Evolutionary conservation across 2,797 vertebrate genomes (phyloP), one percentile per base, ranked within the genome.

Genomic region (Micropoecilia bifurca): DNA sequence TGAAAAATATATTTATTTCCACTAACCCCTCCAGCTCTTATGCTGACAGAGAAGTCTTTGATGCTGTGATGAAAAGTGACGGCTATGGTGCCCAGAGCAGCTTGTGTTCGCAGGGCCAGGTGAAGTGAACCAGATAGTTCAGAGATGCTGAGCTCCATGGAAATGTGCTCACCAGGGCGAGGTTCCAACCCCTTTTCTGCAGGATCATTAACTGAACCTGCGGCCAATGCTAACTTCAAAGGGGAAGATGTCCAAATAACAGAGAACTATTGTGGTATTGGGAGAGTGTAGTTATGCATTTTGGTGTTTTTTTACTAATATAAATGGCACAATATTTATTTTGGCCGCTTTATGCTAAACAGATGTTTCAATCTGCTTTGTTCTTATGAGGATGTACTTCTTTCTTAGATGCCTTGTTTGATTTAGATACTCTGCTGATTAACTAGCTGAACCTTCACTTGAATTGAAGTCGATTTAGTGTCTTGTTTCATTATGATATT

Each of bases 51-150:
- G 57, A 89, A 85, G 87, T 80, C 87, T 92, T 89, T 92, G 93
- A 94, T 91, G 90, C 76, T 74, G 74, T 88, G 91, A 94, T 94
- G 90, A 87, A 84, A 94, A 91, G 83, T 90, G 94, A 91, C 57
- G 61, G 85, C 81, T 86, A 76, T 78, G 59, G 61, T 79, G 90
- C 91, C 88, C 48, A 59, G 74, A 82, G 90, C 88, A 80, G 81
- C 78, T 76, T 25, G 63, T 81, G 86, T 81, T 85, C 71, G 59
- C 87, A 79, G 74, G 80, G 63, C 83, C 61, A 87, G 84, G 88
- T 92, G 91, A 92, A 88, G 85, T 82, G 88, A 90, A 90, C 90
- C 83, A 71, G 88, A 91, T 87, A 86, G 80, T 91, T 90, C 85
- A 85, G 47, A 77, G 85, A 66, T 73, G 75, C 79, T 63, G 75